A percentile compares a stretch with the other conserved stretches of the same genome.
phyloP scores from a whole-genome alignment of 2,888 invertebrate genomes.

The Limenitis camilla region DNA sequence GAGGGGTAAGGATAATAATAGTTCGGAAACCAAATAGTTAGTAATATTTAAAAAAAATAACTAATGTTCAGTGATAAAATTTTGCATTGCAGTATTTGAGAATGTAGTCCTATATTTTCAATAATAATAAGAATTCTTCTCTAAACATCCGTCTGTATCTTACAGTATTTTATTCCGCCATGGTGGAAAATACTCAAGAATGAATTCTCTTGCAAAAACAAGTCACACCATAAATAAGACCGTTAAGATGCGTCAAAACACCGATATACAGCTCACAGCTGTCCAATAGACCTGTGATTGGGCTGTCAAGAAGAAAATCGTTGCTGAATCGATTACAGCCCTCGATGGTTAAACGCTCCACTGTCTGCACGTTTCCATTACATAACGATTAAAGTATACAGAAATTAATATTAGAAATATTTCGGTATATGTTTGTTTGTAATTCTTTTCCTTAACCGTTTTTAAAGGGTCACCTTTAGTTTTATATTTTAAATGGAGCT shows the following conservation, averaged over 20 bases:
- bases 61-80: too few species aligned
- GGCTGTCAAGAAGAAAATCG: conserved; percentile 58
- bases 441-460: not conserved
- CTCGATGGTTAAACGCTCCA: conserved; percentile 39
- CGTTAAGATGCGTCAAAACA: conserved; percentile 18
- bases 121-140: too few species aligned
- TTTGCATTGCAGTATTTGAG: too few species aligned
- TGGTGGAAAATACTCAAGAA: not conserved
- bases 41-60: too few species aligned
- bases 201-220: not conserved
- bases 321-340: conserved; percentile 33
- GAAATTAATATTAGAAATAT: not conserved
- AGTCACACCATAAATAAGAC: conserved; percentile 9
- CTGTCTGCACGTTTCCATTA: conserved; percentile 22
- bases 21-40: too few species aligned
- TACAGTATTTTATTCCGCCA: not conserved
- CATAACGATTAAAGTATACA: not conserved
- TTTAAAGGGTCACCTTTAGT: not conserved
- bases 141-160: too few species aligned
- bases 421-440: not conserved
- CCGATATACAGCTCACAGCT: conserved; percentile 25
- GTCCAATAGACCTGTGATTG: conserved; percentile 49
- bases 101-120: too few species aligned
- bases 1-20: too few species aligned
- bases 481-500: too few species aligned